Conservation (phyloP, 2,888 invertebrate species). For the Psococerastis gibbosa region DNA sequence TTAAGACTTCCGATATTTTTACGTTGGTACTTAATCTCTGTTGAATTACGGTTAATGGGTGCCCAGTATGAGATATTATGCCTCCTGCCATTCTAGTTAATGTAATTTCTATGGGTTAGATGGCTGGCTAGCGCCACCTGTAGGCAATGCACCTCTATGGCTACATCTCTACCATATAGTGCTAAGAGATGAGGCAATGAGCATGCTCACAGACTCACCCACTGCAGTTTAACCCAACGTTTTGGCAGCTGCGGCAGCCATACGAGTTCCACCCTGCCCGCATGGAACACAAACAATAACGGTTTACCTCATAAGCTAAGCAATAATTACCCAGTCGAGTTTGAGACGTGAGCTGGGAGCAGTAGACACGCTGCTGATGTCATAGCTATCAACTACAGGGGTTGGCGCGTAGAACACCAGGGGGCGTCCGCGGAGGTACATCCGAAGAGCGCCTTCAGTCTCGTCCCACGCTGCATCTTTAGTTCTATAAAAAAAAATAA, state of each 20-base stretch:
- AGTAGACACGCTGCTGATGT: slow-evolving; percentile 57
- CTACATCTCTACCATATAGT: no score
- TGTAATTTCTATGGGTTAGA: no score
- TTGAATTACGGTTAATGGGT: no score
- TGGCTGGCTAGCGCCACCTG: no score
- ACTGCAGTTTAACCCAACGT: neutral
- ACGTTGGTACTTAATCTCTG: no score
- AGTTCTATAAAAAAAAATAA: slow-evolving; percentile 33
- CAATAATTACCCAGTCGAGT: slow-evolving; percentile 57
- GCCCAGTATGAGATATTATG: no score
- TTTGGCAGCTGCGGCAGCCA: slow-evolving; percentile 3
- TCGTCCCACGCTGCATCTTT: slow-evolving; percentile 69
- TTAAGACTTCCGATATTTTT: no score
- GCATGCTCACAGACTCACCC: slow-evolving; percentile 2
- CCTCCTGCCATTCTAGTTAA: no score
- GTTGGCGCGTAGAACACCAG: slow-evolving; percentile 61
- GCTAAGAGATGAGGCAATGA: no score
- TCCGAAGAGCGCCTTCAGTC: slow-evolving; percentile 65
- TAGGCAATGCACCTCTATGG: no score
- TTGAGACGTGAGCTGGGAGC: slow-evolving; percentile 65
- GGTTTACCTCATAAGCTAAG: neutral
- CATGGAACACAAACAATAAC: slow-evolving; percentile 1
- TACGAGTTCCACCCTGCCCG: neutral
- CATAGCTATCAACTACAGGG: slow-evolving; percentile 43
- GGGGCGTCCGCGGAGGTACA: slow-evolving; percentile 70